Conservation (phyloP, 1,140 invertebrate species). For the Orussus abietinus region DNA sequence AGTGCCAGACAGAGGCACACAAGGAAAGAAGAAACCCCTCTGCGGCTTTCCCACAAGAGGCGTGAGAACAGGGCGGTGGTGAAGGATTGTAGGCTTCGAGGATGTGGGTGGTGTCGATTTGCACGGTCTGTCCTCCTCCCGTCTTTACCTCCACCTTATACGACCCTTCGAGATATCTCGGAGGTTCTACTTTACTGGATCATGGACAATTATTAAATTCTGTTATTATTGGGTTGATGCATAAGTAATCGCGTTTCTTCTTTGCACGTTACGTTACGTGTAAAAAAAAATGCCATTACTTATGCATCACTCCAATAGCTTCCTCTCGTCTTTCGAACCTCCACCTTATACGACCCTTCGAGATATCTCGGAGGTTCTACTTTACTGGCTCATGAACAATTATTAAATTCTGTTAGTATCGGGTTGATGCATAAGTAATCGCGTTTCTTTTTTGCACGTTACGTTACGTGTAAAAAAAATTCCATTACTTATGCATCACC, state of each 20-base stretch:
- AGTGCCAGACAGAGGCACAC: background rate
- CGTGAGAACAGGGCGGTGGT: background rate
- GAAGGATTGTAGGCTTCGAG: slow-evolving; percentile 7
- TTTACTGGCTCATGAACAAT: too few relatives aligned
- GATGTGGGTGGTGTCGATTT: slow-evolving; percentile 31
- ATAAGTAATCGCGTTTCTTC: background rate
- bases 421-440: too few relatives aligned
- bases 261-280: background rate
- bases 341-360: too few relatives aligned
- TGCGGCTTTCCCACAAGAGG: slow-evolving; percentile 3
- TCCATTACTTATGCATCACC: too few relatives aligned
- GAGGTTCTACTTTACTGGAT: too few relatives aligned
- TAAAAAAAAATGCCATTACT: background rate
- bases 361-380: too few relatives aligned
- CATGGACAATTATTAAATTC: slow-evolving; percentile 1
- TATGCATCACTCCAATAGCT: too few relatives aligned
- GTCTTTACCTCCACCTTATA: slow-evolving; percentile 7
- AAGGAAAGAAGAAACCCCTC: background rate
- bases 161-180: too few relatives aligned
- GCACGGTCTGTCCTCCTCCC: slow-evolving; percentile 8
- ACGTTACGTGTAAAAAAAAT: too few relatives aligned
- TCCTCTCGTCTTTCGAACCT: too few relatives aligned
- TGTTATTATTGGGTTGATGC: background rate
- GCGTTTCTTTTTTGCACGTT: too few relatives aligned
- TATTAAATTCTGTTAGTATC: too few relatives aligned